These are phyloP conservation scores for Poeciliopsis gracilis DNA, from an alignment of 2,797 vertebrate genomes.

Conservation along the genomic window DNA sequence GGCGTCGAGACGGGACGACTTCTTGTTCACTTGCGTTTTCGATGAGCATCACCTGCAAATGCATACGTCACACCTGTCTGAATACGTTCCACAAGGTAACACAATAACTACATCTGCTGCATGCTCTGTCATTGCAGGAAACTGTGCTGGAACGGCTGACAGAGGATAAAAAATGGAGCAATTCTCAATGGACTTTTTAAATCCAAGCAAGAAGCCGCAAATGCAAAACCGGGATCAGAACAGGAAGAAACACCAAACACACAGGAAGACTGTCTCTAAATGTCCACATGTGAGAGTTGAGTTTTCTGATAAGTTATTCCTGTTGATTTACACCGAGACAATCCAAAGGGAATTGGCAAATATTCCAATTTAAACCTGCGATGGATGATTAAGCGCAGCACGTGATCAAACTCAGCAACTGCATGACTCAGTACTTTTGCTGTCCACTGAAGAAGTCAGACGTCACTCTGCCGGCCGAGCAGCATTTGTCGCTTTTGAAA, in stretches of 20 bases:
- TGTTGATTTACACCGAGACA: background rate
- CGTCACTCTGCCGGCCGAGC: background rate
- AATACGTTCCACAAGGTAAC: background rate
- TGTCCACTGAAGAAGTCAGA: background rate
- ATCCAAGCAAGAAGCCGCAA: background rate
- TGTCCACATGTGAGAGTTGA: background rate
- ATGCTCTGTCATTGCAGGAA: background rate
- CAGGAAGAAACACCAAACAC: background rate
- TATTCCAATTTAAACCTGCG: background rate
- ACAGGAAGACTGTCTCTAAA: background rate
- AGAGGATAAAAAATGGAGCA: background rate
- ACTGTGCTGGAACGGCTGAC: background rate
- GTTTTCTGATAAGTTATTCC: background rate
- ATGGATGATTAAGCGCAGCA: background rate
- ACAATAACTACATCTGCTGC: background rate
- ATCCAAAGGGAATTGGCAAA: background rate
- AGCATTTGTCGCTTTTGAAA: conserved; percentile 12
- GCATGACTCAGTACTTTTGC: background rate
- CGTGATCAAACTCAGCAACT: background rate
- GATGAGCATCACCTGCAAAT: background rate
- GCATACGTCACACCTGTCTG: background rate
- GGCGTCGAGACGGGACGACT: background rate
- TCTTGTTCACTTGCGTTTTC: background rate
- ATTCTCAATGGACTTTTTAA: background rate
- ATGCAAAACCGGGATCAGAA: background rate